phyloP scores from a whole-genome alignment of 2,113 vertebrate genomes.

The Cyprinodon tularosa region DNA sequence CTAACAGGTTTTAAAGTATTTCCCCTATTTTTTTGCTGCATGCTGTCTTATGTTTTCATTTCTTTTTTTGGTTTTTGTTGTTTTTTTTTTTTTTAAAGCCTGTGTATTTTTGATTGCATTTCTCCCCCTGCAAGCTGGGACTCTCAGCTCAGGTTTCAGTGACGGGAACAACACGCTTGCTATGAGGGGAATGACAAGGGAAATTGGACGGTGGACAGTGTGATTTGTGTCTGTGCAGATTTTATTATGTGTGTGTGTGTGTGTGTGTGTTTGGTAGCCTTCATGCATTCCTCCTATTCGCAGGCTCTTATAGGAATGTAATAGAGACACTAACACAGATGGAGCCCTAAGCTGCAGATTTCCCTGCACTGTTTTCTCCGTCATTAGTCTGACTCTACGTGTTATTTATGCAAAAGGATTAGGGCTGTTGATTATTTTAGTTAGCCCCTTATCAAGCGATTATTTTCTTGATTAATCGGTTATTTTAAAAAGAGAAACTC shows the following conservation, averaged over 20 bases:
- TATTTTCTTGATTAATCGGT: too few relatives aligned
- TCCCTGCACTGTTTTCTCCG: conserved; percentile 26
- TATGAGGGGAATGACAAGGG: conserved; percentile 71
- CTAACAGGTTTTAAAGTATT: conserved; percentile 8
- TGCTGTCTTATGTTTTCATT: conserved; percentile 1
- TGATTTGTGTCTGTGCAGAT: conserved; percentile 78
- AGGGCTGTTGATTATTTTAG: too few relatives aligned
- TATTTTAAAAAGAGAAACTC: too few relatives aligned
- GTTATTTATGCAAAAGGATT: background rate
- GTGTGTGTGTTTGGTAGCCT: conserved; percentile 68
- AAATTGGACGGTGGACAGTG: conserved; percentile 74
- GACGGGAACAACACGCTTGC: conserved; percentile 72
- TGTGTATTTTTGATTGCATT: conserved; percentile 12
- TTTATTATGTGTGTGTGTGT: conserved; percentile 69
- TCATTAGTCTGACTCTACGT: background rate
- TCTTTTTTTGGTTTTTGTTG: too few relatives aligned
- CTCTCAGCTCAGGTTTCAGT: conserved; percentile 75
- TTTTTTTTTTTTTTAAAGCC: background rate
- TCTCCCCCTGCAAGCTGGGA: conserved; percentile 44
- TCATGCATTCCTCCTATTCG: conserved; percentile 77
- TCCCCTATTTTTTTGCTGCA: background rate
- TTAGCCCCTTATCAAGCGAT: too few relatives aligned
- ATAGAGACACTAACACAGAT: conserved; percentile 56
- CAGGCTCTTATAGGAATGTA: conserved; percentile 49
- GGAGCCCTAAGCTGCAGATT: conserved; percentile 35